Evolutionary conservation across 1,140 invertebrate genomes (phyloP), one percentile per base, ranked within the genome.

Genomic region (Calliopsis andreniformis): DNA sequence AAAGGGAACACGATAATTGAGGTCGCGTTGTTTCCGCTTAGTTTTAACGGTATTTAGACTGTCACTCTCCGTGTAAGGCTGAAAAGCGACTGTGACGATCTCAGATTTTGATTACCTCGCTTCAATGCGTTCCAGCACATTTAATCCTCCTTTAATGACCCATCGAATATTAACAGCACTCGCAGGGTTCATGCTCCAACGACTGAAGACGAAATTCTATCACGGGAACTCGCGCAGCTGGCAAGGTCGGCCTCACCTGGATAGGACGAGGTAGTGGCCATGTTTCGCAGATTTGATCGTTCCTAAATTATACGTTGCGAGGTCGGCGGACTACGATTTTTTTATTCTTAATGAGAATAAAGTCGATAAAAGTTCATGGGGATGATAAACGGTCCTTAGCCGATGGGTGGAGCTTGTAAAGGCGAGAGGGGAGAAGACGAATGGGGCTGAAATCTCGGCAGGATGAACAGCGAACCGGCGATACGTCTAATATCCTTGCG

Each of bases 261-360:
- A 56, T 67, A 39, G 62, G 35, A 67, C 39, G 12, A 18, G 30
- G 51, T 67, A 30, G 32, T 4, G 64, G 14, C 20, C 66, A n/a
- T 69, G 80, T 66, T 69, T 39, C 56, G n/a, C 75, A 69, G 71
- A 75, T 69, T 64, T 64, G 72, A 82, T 83, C 81, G 80, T 14
- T 20, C 32, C 64, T 78, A 83, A 83, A 83, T 83, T 83, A 83
- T 82, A 83, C 81, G 75, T 51, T 80, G 66, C 76, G 64, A 55
- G 59, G 67, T 81, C 67, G 73, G 63, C 64, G 67, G 61, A 56
- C 51, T 43, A 42, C 1, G 4, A 20, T 42, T 72, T 68, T 66
- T 35, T 61, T 42, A 43, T 28, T 61, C 62, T 56, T 63, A 71
- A 72, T 51, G 56, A 78, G 67, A 82, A 82, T 82, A 82, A 78